phyloP scores from a whole-genome alignment of 2,888 invertebrate genomes.

The Hirtodrosophila alboralis region DNA sequence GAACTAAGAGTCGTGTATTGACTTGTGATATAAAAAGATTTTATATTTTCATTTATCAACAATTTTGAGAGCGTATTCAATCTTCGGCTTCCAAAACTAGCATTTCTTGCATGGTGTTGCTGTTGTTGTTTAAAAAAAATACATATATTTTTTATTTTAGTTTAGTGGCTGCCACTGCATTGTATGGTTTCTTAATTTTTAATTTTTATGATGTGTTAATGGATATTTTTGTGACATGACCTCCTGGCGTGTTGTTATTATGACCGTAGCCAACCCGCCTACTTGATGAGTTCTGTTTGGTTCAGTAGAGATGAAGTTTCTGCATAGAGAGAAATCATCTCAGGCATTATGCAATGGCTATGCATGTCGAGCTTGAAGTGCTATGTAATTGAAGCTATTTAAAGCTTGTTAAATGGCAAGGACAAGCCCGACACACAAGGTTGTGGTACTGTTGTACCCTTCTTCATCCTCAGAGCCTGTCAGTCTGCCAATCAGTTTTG shows the following conservation, averaged over 20 bases:
- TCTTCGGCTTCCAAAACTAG: too few relatives aligned
- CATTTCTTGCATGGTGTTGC: too few relatives aligned
- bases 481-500: conserved; percentile 45
- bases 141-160: too few relatives aligned
- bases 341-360: conserved; percentile 59
- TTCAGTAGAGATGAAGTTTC: conserved; percentile 25
- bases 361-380: conserved; percentile 31
- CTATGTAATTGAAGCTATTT: conserved; percentile 72
- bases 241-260: conserved; percentile 69
- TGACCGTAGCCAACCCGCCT: conserved; percentile 48
- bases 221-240: conserved; percentile 79
- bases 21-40: too few relatives aligned
- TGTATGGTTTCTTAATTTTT: conserved; percentile 76
- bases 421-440: conserved; percentile 42
- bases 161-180: conserved; percentile 33
- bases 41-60: too few relatives aligned
- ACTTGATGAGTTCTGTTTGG: conserved; percentile 52
- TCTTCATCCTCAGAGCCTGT: conserved; percentile 23
- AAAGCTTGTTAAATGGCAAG: conserved; percentile 65
- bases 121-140: too few relatives aligned
- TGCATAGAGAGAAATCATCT: conserved; percentile 34
- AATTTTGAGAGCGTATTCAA: too few relatives aligned
- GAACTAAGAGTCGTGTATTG: too few relatives aligned
- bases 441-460: conserved; percentile 37
- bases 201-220: conserved; percentile 79